Evolutionary conservation across 2,888 invertebrate genomes (phyloP).

Genomic region (Ophraella communa): DNA sequence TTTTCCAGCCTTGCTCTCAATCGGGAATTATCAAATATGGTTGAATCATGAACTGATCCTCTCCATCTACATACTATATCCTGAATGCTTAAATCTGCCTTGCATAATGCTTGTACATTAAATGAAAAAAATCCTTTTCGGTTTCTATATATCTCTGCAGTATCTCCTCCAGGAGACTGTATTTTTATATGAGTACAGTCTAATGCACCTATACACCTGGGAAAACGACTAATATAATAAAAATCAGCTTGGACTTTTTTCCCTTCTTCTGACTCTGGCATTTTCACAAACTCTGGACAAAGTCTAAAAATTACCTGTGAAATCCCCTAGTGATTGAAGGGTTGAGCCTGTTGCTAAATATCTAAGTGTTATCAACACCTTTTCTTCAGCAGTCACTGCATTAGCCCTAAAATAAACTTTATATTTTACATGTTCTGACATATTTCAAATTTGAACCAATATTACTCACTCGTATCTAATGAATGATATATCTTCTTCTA

Average conservation of each 20-base stretch:
- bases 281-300: slow-evolving; percentile 6
- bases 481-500: neutral
- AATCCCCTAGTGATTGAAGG: too few species aligned
- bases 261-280: neutral
- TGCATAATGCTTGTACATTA: slow-evolving; percentile 9
- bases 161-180: neutral
- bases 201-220: slow-evolving; percentile 3
- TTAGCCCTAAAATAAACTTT: slow-evolving; percentile 2
- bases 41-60: too few species aligned
- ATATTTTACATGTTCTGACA: too few species aligned
- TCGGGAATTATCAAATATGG: too few species aligned
- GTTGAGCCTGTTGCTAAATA: slow-evolving; percentile 9
- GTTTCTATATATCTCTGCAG: slow-evolving; percentile 9
- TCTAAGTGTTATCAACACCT: neutral
- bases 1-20: too few species aligned
- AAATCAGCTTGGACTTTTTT: neutral
- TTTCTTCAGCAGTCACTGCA: slow-evolving; percentile 6
- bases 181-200: slow-evolving; percentile 7
- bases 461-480: neutral
- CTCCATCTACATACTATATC: slow-evolving; percentile 3
- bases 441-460: too few species aligned
- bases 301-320: slow-evolving; percentile 7
- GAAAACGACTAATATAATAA: too few species aligned
- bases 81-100: neutral
- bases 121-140: too few species aligned